Evolutionary conservation across 2,113 vertebrate species (phyloP).

Genomic region (Oncorhynchus gorbuscha): DNA sequence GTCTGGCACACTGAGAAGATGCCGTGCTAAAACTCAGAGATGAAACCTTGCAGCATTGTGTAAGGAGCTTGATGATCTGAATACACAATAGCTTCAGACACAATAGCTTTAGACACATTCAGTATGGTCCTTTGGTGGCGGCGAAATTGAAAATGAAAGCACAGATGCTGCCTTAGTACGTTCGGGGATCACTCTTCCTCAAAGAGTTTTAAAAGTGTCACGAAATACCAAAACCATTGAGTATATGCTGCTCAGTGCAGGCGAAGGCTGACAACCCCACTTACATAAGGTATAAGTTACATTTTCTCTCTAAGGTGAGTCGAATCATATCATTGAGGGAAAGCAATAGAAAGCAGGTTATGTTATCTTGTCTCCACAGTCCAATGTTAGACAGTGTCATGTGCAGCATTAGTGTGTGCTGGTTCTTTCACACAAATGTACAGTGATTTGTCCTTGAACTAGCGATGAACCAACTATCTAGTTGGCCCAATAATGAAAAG

Average conservation of each 20-base stretch:
- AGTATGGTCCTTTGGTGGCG: constrained; percentile 59
- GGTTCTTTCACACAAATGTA: too few relatives aligned
- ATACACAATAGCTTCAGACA: constrained; percentile 60
- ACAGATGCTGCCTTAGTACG: constrained; percentile 69
- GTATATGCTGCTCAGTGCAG: constrained; percentile 26
- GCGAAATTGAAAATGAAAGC: constrained; percentile 69
- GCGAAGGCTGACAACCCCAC: constrained; percentile 45
- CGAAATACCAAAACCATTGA: constrained; percentile 49
- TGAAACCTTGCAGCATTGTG: not conserved
- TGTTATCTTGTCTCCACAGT: constrained; percentile 28
- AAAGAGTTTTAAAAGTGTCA: constrained; percentile 59
- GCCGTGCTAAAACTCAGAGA: constrained; percentile 8
- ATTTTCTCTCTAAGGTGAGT: constrained; percentile 25
- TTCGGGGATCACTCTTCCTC: constrained; percentile 63
- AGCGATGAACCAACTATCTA: too few relatives aligned
- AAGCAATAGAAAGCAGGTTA: constrained; percentile 11
- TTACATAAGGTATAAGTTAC: constrained; percentile 31
- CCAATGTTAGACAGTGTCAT: constrained; percentile 16
- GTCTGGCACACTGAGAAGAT: constrained; percentile 19
- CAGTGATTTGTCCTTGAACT: too few relatives aligned
- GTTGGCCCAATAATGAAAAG: too few relatives aligned
- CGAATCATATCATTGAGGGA: constrained; percentile 55
- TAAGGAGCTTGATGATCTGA: constrained; percentile 41
- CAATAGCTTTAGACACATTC: constrained; percentile 56
- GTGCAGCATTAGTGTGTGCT: not conserved